phyloP scores from a whole-genome alignment of 2,113 vertebrate species.

The Solea senegalensis region DNA sequence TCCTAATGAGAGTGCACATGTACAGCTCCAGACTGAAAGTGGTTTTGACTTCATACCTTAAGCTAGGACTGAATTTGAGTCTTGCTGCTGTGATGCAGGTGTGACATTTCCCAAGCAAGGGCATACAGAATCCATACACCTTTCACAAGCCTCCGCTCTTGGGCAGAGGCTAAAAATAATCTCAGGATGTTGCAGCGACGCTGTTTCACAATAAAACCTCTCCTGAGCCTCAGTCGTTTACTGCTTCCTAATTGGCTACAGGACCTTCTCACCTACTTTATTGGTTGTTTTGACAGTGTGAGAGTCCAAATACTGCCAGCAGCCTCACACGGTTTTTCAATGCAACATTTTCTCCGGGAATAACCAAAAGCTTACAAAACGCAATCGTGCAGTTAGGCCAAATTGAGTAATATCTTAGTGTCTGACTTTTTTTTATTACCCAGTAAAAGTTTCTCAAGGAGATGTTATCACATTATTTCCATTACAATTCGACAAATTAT shows the following conservation, averaged over 20 bases:
- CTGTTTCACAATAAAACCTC: constrained; percentile 63
- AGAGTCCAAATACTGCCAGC: constrained; percentile 46
- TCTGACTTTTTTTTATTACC: not conserved
- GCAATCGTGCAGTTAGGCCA: constrained; percentile 5
- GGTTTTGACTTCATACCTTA: constrained; percentile 66
- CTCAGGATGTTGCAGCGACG: constrained; percentile 54
- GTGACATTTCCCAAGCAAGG: constrained; percentile 68
- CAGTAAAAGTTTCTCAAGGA: not conserved
- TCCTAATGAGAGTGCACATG: constrained; percentile 63
- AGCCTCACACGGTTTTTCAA: constrained; percentile 13
- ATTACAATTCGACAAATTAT: not conserved
- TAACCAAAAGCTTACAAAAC: constrained; percentile 1
- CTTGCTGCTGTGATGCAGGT: constrained; percentile 51
- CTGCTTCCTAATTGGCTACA: constrained; percentile 68
- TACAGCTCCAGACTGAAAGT: constrained; percentile 48
- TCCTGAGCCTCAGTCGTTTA: constrained; percentile 54
- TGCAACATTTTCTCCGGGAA: constrained; percentile 24
- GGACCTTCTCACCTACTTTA: constrained; percentile 70
- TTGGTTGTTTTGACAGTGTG: constrained; percentile 65
- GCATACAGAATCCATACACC: constrained; percentile 65
- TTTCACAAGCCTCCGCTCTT: constrained; percentile 56
- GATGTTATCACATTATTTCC: not conserved
- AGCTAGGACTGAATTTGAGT: constrained; percentile 63
- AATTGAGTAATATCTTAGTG: not conserved
- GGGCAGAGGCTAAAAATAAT: constrained; percentile 70